Percentiles rank a stretch among this genome's conserved stretches.
phyloP scores from a whole-genome alignment of 1,140 invertebrate species.

The Manduca sexta region DNA sequence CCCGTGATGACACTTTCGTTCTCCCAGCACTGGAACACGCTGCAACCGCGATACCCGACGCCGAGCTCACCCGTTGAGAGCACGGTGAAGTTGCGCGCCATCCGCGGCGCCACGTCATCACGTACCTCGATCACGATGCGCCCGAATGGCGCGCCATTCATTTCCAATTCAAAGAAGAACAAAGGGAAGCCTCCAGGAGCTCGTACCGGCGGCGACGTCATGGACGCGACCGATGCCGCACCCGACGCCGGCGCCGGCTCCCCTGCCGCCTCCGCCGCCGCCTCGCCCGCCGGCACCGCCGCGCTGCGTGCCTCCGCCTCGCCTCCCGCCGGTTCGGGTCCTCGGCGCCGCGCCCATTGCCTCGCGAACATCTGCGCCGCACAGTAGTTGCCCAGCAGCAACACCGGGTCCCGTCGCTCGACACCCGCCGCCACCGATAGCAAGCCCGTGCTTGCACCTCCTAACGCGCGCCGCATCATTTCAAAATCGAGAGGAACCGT shows the following conservation, averaged over 20 bases:
- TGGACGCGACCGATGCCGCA: conserved; percentile 1
- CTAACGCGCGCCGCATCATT: conserved; percentile 77
- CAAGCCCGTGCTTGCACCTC: conserved; percentile 75
- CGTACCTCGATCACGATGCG: conserved; percentile 89
- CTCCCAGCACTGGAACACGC: conserved; percentile 88
- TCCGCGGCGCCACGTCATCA: conserved; percentile 89
- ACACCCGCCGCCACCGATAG: conserved; percentile 61
- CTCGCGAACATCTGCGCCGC: conserved; percentile 82
- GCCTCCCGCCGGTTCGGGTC: conserved; percentile 73
- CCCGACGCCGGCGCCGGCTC: conserved; percentile 56
- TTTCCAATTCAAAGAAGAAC: conserved; percentile 85
- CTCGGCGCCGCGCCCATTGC: conserved; percentile 76
- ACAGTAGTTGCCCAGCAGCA: conserved; percentile 83
- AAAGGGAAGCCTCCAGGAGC: conserved; percentile 70
- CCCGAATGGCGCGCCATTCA: conserved; percentile 80
- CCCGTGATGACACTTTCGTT: conserved; percentile 87
- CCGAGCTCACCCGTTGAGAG: conserved; percentile 87
- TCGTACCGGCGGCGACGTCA: conserved; percentile 11
- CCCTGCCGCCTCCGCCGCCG: conserved; percentile 76
- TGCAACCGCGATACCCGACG: conserved; percentile 85
- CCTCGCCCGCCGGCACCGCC: conserved; percentile 25
- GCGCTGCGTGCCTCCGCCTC: conserved; percentile 74
- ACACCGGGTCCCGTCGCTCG: conserved; percentile 75
- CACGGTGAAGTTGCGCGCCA: conserved; percentile 91
- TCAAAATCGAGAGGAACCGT: conserved; percentile 78